Conservation (phyloP, 2,113 vertebrate species). For the Zapornia atra region DNA sequence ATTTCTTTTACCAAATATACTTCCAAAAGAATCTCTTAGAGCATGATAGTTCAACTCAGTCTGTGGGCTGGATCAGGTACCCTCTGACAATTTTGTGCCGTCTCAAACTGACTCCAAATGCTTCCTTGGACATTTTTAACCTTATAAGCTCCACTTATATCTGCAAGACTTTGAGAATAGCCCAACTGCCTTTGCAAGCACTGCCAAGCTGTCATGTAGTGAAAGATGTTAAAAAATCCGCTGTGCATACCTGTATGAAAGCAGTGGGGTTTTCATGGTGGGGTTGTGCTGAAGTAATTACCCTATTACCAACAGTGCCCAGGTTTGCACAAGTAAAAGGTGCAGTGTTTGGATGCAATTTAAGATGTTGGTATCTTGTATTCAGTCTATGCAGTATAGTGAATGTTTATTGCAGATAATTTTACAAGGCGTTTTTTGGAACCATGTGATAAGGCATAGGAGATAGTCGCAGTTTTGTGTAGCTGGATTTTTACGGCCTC, state of each 20-base stretch:
- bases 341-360: not conserved
- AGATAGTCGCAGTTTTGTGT: not conserved
- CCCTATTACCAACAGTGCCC: not conserved
- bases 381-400: not conserved
- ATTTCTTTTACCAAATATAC: not conserved
- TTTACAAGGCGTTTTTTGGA: not conserved
- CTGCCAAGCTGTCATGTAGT: not conserved
- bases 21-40: not conserved
- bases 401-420: not conserved
- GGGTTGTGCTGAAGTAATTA: not conserved
- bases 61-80: not conserved
- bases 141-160: not conserved
- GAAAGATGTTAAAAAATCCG: not conserved
- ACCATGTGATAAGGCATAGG: not conserved
- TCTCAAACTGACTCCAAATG: not conserved
- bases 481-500: no score
- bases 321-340: not conserved
- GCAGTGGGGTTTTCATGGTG: not conserved
- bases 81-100: not conserved
- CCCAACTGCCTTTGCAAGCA: not conserved
- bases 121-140: not conserved
- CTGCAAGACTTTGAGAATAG: not conserved
- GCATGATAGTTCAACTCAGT: not conserved
- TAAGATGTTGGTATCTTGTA: not conserved
- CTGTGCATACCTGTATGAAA: not conserved